Conservation (phyloP, 2,797 vertebrate genomes). For the Anabas testudineus region DNA sequence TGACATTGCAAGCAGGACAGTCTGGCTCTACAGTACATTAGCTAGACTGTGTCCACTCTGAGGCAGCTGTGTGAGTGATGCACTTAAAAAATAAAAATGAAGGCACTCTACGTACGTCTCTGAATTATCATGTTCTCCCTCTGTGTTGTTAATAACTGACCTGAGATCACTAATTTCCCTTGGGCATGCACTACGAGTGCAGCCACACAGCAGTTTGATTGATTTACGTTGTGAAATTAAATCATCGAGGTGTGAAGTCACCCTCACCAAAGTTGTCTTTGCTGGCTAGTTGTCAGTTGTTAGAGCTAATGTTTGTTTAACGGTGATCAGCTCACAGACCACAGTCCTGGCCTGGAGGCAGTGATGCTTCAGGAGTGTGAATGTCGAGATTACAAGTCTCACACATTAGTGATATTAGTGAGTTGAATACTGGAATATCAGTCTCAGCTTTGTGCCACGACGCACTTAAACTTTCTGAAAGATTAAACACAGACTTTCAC, state of each 20-base stretch:
- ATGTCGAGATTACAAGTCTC: conserved; percentile 49
- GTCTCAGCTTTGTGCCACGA: conserved; percentile 13
- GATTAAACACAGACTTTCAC: conserved; percentile 22
- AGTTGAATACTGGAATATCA: conserved; percentile 23
- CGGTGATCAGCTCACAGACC: conserved; percentile 44
- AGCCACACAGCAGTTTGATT: conserved; percentile 31
- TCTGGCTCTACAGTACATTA: conserved; percentile 38
- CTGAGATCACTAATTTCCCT: conserved; percentile 37
- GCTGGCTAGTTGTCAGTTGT: conserved; percentile 60
- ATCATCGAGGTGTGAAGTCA: conserved; percentile 13
- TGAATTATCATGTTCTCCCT: conserved; percentile 12
- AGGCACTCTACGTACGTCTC: background rate
- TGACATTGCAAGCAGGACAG: conserved; percentile 47
- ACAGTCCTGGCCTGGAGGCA: conserved; percentile 30
- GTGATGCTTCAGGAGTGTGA: conserved; percentile 42
- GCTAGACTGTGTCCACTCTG: conserved; percentile 20
- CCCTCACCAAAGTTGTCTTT: conserved; percentile 45
- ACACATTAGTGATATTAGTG: conserved; percentile 27
- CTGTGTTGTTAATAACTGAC: conserved; percentile 38
- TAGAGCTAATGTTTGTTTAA: conserved; percentile 43
- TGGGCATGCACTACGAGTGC: conserved; percentile 14
- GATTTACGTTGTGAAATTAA: conserved; percentile 39
- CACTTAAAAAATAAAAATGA: conserved; percentile 7
- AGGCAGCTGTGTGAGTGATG: conserved; percentile 22
- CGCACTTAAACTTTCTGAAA: conserved; percentile 18